phyloP scores from a whole-genome alignment of 1,140 invertebrate genomes.

The Aporrectodea caliginosa region DNA sequence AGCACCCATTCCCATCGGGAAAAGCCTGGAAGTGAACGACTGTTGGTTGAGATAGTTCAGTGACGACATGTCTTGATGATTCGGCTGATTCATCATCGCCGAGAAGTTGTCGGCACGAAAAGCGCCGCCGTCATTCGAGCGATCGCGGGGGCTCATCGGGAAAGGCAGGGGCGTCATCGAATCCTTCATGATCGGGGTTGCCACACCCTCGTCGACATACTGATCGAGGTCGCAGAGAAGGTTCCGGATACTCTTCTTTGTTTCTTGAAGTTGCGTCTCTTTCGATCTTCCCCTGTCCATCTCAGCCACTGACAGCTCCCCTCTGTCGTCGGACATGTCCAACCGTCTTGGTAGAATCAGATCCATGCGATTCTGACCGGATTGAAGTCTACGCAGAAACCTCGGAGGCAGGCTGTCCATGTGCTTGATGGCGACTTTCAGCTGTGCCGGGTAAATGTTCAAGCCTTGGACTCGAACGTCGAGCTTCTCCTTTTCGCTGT shows the following conservation, averaged over 20 bases:
- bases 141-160: background rate
- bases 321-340: background rate
- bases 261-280: slow-evolving; percentile 25
- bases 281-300: slow-evolving; percentile 18
- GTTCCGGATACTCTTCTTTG: slow-evolving; percentile 32
- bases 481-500: background rate
- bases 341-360: background rate
- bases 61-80: background rate
- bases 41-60: background rate
- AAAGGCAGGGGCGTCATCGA: background rate
- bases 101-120: background rate
- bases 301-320: slow-evolving; percentile 6
- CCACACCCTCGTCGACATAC: slow-evolving; percentile 27
- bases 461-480: slow-evolving; percentile 6
- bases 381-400: slow-evolving; percentile 28
- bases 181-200: slow-evolving; percentile 14
- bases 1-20: background rate
- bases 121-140: background rate
- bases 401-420: slow-evolving; percentile 34
- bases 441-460: slow-evolving; percentile 32
- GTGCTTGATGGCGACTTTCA: slow-evolving; percentile 34
- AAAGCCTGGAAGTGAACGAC: background rate
- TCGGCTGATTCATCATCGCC: background rate
- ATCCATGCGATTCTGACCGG: slow-evolving; percentile 23
- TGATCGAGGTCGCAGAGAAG: slow-evolving; percentile 30